phyloP scores from a whole-genome alignment of 2,888 invertebrate species.

The Platerodrilus igneus region DNA sequence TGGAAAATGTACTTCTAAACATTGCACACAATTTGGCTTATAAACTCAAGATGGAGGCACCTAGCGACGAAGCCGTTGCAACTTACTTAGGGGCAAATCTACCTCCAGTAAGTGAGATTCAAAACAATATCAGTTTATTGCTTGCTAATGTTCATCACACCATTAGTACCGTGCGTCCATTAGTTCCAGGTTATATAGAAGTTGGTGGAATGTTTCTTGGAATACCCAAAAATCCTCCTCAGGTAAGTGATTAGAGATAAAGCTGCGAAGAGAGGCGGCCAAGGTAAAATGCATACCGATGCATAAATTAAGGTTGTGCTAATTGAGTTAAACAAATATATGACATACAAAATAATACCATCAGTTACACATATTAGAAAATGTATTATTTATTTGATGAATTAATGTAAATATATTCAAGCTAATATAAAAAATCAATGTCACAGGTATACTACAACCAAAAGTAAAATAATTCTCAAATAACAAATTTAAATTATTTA shows the following conservation, averaged over 20 bases:
- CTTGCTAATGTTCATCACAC: conserved; percentile 50
- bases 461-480: too few species aligned
- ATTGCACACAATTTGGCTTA: conserved; percentile 8
- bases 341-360: too few species aligned
- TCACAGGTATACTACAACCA: too few species aligned
- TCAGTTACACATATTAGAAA: too few species aligned
- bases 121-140: conserved; percentile 48
- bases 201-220: conserved; percentile 53
- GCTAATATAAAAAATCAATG: too few species aligned
- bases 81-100: conserved; percentile 36
- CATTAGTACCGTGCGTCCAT: conserved; percentile 46
- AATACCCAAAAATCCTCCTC: conserved; percentile 33
- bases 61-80: conserved; percentile 27
- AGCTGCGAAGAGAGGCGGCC: too few species aligned
- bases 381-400: too few species aligned
- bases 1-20: conserved; percentile 18
- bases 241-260: conserved; percentile 31
- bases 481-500: too few species aligned
- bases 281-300: too few species aligned
- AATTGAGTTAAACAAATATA: too few species aligned
- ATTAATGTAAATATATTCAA: too few species aligned
- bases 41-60: conserved; percentile 20
- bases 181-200: conserved; percentile 51
- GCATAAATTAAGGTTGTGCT: too few species aligned
- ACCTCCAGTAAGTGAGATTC: conserved; percentile 37